A percentile compares a stretch with the other conserved stretches of the same genome.
Evolutionary conservation across 2,113 vertebrate genomes (phyloP).

Genomic region (Struthidea cinerea): DNA sequence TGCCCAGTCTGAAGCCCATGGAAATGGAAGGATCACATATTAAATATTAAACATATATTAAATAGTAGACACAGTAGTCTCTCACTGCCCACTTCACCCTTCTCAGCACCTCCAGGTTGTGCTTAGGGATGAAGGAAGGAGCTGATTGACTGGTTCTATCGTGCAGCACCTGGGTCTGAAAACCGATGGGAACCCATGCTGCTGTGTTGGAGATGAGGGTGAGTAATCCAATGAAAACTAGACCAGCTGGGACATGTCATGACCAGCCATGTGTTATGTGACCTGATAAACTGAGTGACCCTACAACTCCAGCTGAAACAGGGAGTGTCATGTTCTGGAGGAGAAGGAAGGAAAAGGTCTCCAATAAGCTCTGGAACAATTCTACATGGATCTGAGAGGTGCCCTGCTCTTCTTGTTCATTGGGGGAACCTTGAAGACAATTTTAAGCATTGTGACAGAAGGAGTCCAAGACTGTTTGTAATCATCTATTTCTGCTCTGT

Average conservation of each 20-base stretch:
- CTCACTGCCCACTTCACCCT: neutral
- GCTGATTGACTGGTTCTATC: neutral
- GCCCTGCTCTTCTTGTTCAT: accelerated
- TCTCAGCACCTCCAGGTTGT: neutral
- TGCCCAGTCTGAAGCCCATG: neutral
- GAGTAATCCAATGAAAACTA: neutral
- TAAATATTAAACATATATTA: neutral
- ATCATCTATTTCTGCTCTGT: neutral
- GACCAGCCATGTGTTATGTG: neutral
- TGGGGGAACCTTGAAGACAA: neutral
- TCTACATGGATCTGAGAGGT: neutral
- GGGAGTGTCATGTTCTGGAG: neutral
- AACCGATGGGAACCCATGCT: neutral
- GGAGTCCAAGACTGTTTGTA: neutral
- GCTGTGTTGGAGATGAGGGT: neutral
- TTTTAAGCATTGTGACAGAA: neutral
- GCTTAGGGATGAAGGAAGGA: neutral
- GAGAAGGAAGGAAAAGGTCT: neutral
- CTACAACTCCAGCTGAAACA: neutral
- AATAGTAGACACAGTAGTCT: neutral
- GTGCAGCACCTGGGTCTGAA: neutral
- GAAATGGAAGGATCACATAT: neutral
- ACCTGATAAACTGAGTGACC: neutral
- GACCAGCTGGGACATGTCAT: neutral
- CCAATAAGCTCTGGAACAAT: neutral